phyloP scores from a whole-genome alignment of 1,140 invertebrate genomes.

The Pseudomyrmex dendroicus region DNA sequence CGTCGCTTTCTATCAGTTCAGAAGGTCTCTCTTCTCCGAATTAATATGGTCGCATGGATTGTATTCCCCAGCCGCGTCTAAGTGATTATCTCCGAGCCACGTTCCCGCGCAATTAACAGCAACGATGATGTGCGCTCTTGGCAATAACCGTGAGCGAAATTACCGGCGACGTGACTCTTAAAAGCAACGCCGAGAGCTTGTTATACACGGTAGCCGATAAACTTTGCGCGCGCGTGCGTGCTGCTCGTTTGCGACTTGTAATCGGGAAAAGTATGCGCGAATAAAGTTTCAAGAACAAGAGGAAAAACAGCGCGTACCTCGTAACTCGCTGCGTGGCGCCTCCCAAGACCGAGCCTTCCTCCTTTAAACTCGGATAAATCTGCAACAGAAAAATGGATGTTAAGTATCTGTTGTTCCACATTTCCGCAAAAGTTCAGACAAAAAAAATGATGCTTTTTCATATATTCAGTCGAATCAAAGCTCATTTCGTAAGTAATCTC shows the following conservation, averaged over 20 bases:
- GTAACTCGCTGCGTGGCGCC: conserved; percentile 83
- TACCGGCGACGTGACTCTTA: conserved; percentile 58
- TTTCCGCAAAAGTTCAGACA: conserved; percentile 5
- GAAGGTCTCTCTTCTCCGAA: background rate
- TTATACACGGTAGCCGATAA: conserved; percentile 48
- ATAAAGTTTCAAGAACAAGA: background rate
- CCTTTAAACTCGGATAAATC: conserved; percentile 83
- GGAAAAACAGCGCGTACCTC: conserved; percentile 72
- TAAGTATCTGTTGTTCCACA: background rate
- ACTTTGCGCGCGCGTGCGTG: conserved; percentile 13
- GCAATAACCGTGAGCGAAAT: conserved; percentile 58
- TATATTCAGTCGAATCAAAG: background rate
- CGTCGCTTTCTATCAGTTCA: conserved; percentile 11
- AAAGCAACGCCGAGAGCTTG: conserved; percentile 65
- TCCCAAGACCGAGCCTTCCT: conserved; percentile 82
- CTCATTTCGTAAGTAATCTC: background rate
- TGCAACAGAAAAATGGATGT: conserved; percentile 74
- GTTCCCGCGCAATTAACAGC: conserved; percentile 44
- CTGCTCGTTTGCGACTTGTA: conserved; percentile 15
- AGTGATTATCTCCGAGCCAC: conserved; percentile 35
- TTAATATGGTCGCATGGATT: conserved; percentile 39
- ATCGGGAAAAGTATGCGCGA: conserved; percentile 15
- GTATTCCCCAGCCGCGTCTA: conserved; percentile 26
- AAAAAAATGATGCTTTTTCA: conserved; percentile 1
- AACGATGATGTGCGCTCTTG: conserved; percentile 50